Evolutionary conservation across 2,888 invertebrate genomes (phyloP).

Genomic region (Chrysodeixis includens): DNA sequence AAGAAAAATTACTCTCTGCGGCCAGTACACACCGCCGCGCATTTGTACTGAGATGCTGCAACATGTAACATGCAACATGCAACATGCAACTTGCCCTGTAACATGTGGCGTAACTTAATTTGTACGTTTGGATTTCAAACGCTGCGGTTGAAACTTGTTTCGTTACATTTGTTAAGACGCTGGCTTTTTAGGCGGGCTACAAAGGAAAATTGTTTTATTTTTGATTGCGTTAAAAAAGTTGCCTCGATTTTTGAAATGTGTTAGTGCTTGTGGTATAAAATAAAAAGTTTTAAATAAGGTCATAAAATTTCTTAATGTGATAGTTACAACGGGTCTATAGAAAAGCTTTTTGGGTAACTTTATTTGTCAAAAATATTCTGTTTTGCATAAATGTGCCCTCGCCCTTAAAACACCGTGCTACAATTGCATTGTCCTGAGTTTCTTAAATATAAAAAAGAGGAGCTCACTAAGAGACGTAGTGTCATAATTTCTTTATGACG

Average conservation of each 20-base stretch:
- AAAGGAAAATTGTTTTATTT: not conserved
- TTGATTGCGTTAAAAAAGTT: not conserved
- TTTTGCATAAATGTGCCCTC: conserved; percentile 10
- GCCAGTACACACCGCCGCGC: conserved; percentile 38
- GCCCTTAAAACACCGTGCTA: conserved; percentile 25
- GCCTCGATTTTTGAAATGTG: not conserved
- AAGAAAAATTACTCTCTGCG: conserved; percentile 53
- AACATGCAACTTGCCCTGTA: conserved; percentile 28
- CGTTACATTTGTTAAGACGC: conserved; percentile 6
- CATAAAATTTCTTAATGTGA: no score
- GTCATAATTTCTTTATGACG: conserved; percentile 24
- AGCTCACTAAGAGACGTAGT: conserved; percentile 12
- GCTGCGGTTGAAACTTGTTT: conserved; percentile 5
- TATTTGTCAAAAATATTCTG: not conserved
- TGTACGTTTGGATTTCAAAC: conserved; percentile 13
- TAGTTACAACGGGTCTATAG: no score
- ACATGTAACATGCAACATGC: conserved; percentile 6
- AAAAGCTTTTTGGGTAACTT: no score
- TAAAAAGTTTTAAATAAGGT: no score
- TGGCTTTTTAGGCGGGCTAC: not conserved
- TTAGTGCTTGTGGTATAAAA: not conserved
- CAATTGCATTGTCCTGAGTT: conserved; percentile 47
- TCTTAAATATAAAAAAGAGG: conserved; percentile 46
- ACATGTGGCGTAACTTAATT: conserved; percentile 19
- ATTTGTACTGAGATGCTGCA: conserved; percentile 34